Evolutionary conservation across 2,113 vertebrate genomes (phyloP).

Genomic region (Ciconia stormi): DNA sequence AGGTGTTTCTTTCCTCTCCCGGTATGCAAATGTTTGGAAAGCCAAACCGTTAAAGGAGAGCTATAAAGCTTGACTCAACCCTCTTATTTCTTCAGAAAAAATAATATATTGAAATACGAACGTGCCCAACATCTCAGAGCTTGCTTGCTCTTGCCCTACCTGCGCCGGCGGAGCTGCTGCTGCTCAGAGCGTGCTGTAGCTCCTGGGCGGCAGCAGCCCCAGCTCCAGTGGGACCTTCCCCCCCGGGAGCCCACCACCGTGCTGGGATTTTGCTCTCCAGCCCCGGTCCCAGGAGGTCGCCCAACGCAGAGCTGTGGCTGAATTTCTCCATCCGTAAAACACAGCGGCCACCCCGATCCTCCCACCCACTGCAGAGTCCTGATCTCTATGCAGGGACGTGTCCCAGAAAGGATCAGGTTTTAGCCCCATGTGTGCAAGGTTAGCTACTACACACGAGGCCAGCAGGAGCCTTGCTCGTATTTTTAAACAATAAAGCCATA

Average conservation of each 20-base stretch:
- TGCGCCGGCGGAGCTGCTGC: neutral
- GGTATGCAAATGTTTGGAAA: neutral
- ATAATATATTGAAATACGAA: neutral
- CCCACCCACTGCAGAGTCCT: neutral
- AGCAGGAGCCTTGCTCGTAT: neutral
- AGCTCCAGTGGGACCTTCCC: neutral
- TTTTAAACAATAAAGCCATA: neutral
- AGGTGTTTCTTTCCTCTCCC: neutral
- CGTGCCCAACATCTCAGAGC: neutral
- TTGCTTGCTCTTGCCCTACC: neutral
- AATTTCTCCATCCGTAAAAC: neutral
- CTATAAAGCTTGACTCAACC: neutral
- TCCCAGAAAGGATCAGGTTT: neutral
- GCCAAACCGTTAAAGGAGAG: neutral
- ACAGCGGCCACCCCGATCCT: neutral
- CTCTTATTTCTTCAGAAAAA: neutral
- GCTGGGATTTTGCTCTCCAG: neutral
- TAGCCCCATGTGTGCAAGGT: neutral
- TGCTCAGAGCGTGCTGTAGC: fast-evolving
- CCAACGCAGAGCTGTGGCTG: neutral
- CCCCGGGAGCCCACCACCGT: fast-evolving
- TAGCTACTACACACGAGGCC: neutral
- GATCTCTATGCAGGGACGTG: fast-evolving
- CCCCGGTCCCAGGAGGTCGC: neutral
- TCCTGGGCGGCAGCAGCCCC: neutral